phyloP scores from a whole-genome alignment of 2,888 invertebrate genomes.

The Pilophorus perplexus region DNA sequence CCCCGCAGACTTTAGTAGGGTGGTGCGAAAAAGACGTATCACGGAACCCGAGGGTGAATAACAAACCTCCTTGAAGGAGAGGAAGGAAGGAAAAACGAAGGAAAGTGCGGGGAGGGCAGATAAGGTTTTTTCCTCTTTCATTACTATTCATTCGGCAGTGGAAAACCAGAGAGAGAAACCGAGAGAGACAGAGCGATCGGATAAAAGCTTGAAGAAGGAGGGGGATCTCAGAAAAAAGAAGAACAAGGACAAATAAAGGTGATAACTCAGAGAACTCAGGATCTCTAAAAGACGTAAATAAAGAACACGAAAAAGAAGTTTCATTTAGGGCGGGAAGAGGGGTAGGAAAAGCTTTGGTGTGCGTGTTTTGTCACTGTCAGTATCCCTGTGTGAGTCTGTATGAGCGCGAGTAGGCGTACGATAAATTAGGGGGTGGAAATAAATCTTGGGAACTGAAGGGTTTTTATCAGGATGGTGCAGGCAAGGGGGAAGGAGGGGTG shows the following conservation, averaged over 20 bases:
- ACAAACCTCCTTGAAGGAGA: slow-evolving; percentile 14
- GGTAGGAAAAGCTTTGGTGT: slow-evolving; percentile 7
- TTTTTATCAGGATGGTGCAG: slow-evolving; percentile 20
- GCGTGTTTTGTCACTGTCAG: neutral
- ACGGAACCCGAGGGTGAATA: slow-evolving; percentile 15
- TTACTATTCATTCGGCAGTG: slow-evolving; percentile 34
- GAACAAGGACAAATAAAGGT: slow-evolving; percentile 33
- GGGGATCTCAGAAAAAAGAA: slow-evolving; percentile 10
- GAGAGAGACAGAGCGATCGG: neutral
- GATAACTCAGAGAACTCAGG: slow-evolving; percentile 8
- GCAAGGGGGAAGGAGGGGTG: neutral
- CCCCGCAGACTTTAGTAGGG: too few relatives aligned
- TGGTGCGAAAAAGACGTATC: slow-evolving; percentile 34
- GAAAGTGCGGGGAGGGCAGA: slow-evolving; percentile 1
- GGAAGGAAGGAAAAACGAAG: neutral
- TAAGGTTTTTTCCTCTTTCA: slow-evolving; percentile 37
- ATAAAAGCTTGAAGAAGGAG: neutral
- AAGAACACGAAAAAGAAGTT: slow-evolving; percentile 30
- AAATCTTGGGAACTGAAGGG: slow-evolving; percentile 12
- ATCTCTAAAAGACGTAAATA: slow-evolving; percentile 33
- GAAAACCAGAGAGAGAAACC: neutral
- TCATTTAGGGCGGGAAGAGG: slow-evolving; percentile 7
- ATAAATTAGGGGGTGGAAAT: slow-evolving; percentile 32
- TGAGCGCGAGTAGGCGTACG: slow-evolving; percentile 27
- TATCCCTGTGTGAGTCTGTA: slow-evolving; percentile 15